A percentile compares a stretch with the other conserved stretches of the same genome.
Evolutionary conservation across 2,797 vertebrate species (phyloP).

Genomic region (Huso huso): DNA sequence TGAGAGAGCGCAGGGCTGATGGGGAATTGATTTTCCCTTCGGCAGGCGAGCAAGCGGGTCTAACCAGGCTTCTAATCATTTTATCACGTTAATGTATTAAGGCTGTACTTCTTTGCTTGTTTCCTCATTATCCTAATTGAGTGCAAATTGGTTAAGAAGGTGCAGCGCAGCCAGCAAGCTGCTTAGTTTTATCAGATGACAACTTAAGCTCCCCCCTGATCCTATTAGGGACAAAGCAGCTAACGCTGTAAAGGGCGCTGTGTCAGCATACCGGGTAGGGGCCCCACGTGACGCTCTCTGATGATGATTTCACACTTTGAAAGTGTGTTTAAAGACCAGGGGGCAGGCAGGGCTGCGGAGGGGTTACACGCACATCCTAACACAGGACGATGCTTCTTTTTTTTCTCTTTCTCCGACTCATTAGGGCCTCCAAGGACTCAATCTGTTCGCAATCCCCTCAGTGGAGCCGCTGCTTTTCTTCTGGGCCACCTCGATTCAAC

Average conservation of each 20-base stretch:
- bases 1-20: slow-evolving; percentile 30
- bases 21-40: slow-evolving; percentile 49
- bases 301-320: slow-evolving; percentile 25
- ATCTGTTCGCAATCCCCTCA: too few relatives aligned
- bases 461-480: too few relatives aligned
- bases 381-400: too few relatives aligned
- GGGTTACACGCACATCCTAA: too few relatives aligned
- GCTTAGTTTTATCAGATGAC: slow-evolving; percentile 89
- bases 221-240: slow-evolving; percentile 79
- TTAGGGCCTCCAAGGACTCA: too few relatives aligned
- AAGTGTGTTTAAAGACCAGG: slow-evolving; percentile 25
- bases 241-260: slow-evolving; percentile 74
- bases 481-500: too few relatives aligned
- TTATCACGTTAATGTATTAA: slow-evolving; percentile 69
- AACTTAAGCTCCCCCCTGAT: slow-evolving; percentile 71
- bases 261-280: slow-evolving; percentile 62
- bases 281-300: neutral
- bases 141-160: slow-evolving; percentile 76
- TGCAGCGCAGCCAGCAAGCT: slow-evolving; percentile 67
- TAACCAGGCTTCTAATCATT: slow-evolving; percentile 62
- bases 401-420: too few relatives aligned
- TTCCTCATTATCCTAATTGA: slow-evolving; percentile 77
- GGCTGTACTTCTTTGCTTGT: slow-evolving; percentile 63
- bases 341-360: too few relatives aligned
- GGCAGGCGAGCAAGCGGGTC: slow-evolving; percentile 14